Evolutionary conservation across 2,888 invertebrate species (phyloP).

Genomic region (Yponomeuta sedellus): DNA sequence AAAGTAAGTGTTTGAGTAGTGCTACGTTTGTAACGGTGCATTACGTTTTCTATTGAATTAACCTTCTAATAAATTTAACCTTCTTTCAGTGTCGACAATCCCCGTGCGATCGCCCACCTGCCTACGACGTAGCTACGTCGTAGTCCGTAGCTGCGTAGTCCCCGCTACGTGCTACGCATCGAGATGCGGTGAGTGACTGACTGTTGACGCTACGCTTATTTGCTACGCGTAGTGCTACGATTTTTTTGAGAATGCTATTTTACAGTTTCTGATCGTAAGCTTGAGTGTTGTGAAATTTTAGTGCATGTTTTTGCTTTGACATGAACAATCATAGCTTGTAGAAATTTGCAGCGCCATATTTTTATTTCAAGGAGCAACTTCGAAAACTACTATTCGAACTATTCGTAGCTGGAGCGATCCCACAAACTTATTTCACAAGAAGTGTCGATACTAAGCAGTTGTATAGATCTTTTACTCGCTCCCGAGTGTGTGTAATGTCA

Average conservation of each 20-base stretch:
- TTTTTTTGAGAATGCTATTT: neutral
- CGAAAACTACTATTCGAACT: neutral
- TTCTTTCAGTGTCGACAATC: neutral
- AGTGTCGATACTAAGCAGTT: constrained; percentile 17
- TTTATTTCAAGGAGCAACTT: neutral
- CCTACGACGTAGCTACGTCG: constrained; percentile 4
- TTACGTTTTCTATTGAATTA: too few species aligned
- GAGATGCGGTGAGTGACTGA: neutral
- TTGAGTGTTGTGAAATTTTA: neutral
- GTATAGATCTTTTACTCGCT: constrained; percentile 64
- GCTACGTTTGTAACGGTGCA: too few species aligned
- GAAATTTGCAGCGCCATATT: neutral
- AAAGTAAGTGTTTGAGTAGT: too few species aligned
- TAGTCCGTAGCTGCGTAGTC: constrained; percentile 7
- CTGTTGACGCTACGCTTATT: neutral
- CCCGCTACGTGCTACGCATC: constrained; percentile 35
- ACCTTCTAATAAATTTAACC: neutral
- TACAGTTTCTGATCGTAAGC: neutral
- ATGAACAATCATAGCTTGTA: neutral
- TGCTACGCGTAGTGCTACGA: neutral
- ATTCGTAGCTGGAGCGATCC: neutral
- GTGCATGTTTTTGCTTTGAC: neutral
- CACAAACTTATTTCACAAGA: constrained; percentile 1
- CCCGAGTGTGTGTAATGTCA: constrained; percentile 49
- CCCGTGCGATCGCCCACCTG: constrained; percentile 4